Evolutionary conservation across 2,113 vertebrate genomes (phyloP), one percentile per base, ranked within the genome.

Genomic region (Aix galericulata): DNA sequence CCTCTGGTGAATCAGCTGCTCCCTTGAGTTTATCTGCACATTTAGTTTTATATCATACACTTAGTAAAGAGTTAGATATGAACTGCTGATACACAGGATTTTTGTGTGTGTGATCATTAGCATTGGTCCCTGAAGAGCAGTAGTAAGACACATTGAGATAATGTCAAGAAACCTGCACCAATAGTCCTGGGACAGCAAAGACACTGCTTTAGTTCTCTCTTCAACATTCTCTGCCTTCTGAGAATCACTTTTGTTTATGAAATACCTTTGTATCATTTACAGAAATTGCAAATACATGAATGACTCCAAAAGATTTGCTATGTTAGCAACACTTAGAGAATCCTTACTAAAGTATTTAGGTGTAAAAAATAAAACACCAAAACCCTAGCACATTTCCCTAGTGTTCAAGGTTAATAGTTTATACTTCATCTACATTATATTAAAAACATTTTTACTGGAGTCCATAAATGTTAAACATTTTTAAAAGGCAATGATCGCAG

Each of bases 361-460:
- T 38, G 6, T 71, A 36, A 72, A 1, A n/a, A 62, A 56, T 14
- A 79, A 87, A 71, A 1, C 2, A 20, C 36, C 25, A 62, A 68
- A 55, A 88, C 71, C 14, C 34, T 36, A 82, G 72, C 8, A 2
- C 25, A 7, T 75, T 95, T 95, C 77, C 90, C 86, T 21, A 25
- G 58, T 69, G 66, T 69, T 94, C 83, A 92, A 79, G 90, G 93
- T 94, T 95, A 96, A 92, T 69, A 73, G 83, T 93, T 96, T 95
- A 86, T 82, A 92, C 86, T 89, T 96, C 69, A 89, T 96, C 94
- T 95, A 89, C 71, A 82, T 95, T 93, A 96, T 97, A 97, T 97
- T 96, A 96, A 96, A 96, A 95, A 95, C 93, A 96, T 96, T 97
- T 96, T 95, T 97, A 96, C 74, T 93, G 83, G 71, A 89, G 74